Evolutionary conservation across 2,113 vertebrate genomes (phyloP), one percentile per base, ranked within the genome.

Genomic region (Cottus gobio): DNA sequence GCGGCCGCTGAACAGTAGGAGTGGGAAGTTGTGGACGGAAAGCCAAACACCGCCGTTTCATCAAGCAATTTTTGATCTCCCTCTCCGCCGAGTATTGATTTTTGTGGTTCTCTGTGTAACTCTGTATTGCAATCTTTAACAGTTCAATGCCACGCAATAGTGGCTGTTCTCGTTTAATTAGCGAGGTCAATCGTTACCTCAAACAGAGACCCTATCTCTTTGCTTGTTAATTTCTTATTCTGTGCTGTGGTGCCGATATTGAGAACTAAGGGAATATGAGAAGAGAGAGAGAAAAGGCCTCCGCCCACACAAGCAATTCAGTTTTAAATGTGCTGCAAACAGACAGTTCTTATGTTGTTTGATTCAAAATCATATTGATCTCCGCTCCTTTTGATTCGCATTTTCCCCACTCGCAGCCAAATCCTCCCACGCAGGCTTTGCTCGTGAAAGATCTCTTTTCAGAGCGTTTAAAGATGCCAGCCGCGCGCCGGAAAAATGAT

Each of bases 351-450:
- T 86, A 75, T 83, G 75, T 83, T 85, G 85, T 91, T 88, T 93
- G 89, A 91, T 85, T 87, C 71, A 88, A 87, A 93, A 85, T 88
- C 81, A 78, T 88, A 93, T 93, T 86, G 86, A 93, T 92, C 80
- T 87, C 69, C 77, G 76, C 75, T 81, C 67, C 57, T 81, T 82
- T 84, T 79, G 65, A 90, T 90, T 85, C 31, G 48, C 70, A 64
- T 89, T 86, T 89, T 84, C 82, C 75, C 71, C 73, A 71, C 87
- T 83, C 83, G 61, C 46, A 81, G 86, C 77, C 86, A 89, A 82
- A 84, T 90, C 88, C 87, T 90, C 88, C 86, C 89, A 85, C 92
- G 67, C 74, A 56, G 72, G 79, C 86, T 84, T 87, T 82, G 60
- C 82, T 75, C 84, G 76, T 67, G 79, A 89, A 84, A 85, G 82